A percentile compares a stretch with the other conserved stretches of the same genome.
Evolutionary conservation across 2,113 vertebrate genomes (phyloP).

Genomic region (Aegithalos caudatus): DNA sequence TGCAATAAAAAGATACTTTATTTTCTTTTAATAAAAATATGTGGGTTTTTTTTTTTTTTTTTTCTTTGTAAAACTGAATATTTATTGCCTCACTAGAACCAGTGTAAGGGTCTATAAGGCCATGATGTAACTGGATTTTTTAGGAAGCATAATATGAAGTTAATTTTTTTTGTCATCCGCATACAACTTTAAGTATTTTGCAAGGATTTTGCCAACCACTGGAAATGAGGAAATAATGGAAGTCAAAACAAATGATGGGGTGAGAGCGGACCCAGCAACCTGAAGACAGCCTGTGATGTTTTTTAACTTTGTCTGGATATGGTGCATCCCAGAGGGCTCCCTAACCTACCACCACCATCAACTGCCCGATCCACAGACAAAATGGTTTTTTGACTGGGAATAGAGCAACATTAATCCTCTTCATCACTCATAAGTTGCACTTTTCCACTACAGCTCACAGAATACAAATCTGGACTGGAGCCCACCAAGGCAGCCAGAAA

Average conservation of each 20-base stretch:
- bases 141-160: not conserved
- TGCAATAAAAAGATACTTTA: not conserved
- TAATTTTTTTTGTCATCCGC: not conserved
- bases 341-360: not conserved
- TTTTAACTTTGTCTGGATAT: not conserved
- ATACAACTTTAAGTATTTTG: not conserved
- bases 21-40: not conserved
- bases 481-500: not conserved
- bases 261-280: not conserved
- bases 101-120: not conserved
- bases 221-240: not conserved
- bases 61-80: not conserved
- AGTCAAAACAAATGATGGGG: not conserved
- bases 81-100: not conserved
- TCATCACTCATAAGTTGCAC: not conserved
- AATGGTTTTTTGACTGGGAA: not conserved
- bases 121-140: not conserved
- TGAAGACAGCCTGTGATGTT: not conserved
- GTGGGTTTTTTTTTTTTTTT: not conserved
- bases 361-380: not conserved
- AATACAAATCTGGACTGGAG: not conserved
- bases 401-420: not conserved
- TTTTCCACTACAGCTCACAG: not conserved
- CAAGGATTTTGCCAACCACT: not conserved
- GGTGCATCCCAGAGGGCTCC: not conserved